Evolutionary conservation across 2,113 vertebrate genomes (phyloP).

Genomic region (Gavia stellata): DNA sequence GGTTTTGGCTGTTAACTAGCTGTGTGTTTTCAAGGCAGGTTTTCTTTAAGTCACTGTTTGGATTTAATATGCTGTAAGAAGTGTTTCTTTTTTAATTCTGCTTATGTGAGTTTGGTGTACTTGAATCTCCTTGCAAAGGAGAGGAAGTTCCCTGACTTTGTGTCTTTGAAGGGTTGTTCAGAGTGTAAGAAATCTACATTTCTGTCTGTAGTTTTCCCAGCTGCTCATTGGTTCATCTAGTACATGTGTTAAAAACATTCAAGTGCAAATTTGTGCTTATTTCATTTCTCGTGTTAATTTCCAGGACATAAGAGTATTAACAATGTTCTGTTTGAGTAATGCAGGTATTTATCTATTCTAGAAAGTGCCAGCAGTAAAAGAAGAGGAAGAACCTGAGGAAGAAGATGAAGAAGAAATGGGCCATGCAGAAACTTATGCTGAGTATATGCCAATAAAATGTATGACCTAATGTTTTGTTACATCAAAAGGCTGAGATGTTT

Average conservation of each 20-base stretch:
- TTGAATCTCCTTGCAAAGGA: background rate
- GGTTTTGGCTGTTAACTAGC: background rate
- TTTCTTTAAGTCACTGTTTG: background rate
- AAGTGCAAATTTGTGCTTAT: background rate
- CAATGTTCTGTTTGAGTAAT: background rate
- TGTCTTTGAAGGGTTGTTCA: background rate
- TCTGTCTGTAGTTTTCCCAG: background rate
- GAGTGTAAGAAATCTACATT: background rate
- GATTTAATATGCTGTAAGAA: background rate
- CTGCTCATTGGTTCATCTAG: background rate
- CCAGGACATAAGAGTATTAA: background rate
- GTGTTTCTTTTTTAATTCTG: background rate
- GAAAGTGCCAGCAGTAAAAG: conserved; percentile 88
- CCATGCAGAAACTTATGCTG: conserved; percentile 95
- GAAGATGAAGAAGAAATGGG: conserved; percentile 98
- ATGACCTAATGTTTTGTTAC: conserved; percentile 17
- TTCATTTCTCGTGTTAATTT: background rate
- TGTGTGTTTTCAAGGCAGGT: background rate
- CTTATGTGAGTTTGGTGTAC: background rate
- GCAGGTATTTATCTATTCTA: conserved; percentile 51
- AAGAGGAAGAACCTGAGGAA: conserved; percentile 95
- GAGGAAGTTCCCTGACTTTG: background rate
- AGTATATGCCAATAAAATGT: conserved; percentile 99
- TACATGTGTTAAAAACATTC: background rate
- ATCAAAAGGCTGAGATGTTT: background rate